Evolutionary conservation across 2,797 vertebrate species (phyloP), one percentile per base, ranked within the genome.

Genomic region (Enteromius paludinosus): DNA sequence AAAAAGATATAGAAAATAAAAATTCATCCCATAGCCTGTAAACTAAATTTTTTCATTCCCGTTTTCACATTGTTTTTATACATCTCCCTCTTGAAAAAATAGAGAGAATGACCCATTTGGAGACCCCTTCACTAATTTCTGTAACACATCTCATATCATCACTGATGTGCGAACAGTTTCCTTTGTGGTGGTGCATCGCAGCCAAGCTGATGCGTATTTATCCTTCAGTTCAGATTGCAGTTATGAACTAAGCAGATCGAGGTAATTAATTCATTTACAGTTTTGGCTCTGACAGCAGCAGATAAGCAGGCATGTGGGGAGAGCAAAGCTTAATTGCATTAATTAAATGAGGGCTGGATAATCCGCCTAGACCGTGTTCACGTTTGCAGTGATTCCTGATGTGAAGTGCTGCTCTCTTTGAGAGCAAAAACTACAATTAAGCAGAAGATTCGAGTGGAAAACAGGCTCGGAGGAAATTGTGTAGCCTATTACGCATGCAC

Each of bases 191-290:
- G n/a, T 64, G 47, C 28, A 80, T 79, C 35, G 14, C 38, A 35
- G 62, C 66, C 81, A 6, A 14, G 89, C 89, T 91, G 86, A 91
- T 85, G 79, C 82, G 0, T 88, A 90, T 89, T 81, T 84, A 82
- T 89, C 90, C 87, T 88, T 79, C 87, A 78, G 88, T 90, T 90
- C 82, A 86, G 25, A 49, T 88, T 73, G 87, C 92, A 90, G 92
- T 93, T 91, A 92, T 85, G 86, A 89, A 89, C 88, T 80, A 89
- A 89, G 89, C 87, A 88, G 92, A 89, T 87, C 79, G 72, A 52
- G 85, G 87, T 87, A 89, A 89, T 92, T 91, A 92, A 93, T 93
- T 92, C 84, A 91, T 93, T 91, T 89, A 88, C 79, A 89, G 90
- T 89, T 90, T 85, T 89, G 85, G 88, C 89, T 88, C 93, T 93